phyloP scores from a whole-genome alignment of 2,888 invertebrate species.

The Coelopa pilipes region DNA sequence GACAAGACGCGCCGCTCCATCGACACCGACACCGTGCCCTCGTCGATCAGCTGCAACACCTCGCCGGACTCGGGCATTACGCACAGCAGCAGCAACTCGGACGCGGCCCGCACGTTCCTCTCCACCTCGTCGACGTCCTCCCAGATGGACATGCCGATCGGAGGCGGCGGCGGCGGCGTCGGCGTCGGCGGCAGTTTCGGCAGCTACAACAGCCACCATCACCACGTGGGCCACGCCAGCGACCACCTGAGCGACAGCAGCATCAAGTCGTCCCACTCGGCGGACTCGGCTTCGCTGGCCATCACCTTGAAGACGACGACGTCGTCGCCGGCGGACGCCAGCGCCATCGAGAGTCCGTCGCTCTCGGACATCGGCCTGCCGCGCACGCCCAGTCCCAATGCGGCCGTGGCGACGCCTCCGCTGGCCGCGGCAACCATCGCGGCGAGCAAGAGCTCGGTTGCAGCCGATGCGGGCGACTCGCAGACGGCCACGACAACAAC shows the following conservation, averaged over 20 bases:
- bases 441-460: background rate
- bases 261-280: constrained; percentile 57
- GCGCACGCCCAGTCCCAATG: constrained; percentile 65
- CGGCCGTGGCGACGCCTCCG: constrained; percentile 61
- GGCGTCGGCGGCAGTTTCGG: constrained; percentile 39
- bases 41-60: constrained; percentile 77
- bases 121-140: constrained; percentile 69
- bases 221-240: constrained; percentile 48
- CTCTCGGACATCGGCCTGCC: constrained; percentile 66
- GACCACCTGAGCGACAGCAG: constrained; percentile 63
- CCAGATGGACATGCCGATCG: constrained; percentile 61
- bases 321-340: constrained; percentile 62
- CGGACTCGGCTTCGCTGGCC: constrained; percentile 45
- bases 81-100: constrained; percentile 71
- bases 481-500: background rate
- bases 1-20: constrained; percentile 85
- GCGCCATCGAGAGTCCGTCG: constrained; percentile 69
- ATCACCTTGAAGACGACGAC: constrained; percentile 52
- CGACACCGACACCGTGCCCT: constrained; percentile 73
- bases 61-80: constrained; percentile 90
- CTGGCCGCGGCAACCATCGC: constrained; percentile 48
- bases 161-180: constrained; percentile 54
- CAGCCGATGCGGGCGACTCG: background rate
- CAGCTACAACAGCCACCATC: constrained; percentile 55
- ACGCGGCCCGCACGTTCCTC: constrained; percentile 63